Conservation (phyloP, 37 sponge, comb jelly and placozoan genomes). For the Diacarnus erythraeanus region DNA sequence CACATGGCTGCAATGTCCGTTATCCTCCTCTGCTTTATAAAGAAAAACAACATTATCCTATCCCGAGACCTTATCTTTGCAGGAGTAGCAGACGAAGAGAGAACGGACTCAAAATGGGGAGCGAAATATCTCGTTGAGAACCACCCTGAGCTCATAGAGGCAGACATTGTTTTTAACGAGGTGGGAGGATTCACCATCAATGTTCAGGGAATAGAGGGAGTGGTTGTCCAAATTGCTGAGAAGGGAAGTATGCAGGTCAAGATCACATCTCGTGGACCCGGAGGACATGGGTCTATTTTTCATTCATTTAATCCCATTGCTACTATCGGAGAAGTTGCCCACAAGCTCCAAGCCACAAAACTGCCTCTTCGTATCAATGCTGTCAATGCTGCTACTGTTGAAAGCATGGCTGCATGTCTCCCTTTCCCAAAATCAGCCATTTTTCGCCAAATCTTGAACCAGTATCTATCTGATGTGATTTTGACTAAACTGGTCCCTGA, state of each 20-base stretch:
- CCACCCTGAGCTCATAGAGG: constrained; percentile 66
- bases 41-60: constrained; percentile 45
- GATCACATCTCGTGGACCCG: constrained; percentile 65
- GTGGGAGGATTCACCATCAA: constrained; percentile 72
- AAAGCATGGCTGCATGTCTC: constrained; percentile 38
- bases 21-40: constrained; percentile 60
- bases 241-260: constrained; percentile 54
- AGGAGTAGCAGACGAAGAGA: constrained; percentile 81
- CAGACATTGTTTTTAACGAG: constrained; percentile 78
- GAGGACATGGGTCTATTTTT: constrained; percentile 71
- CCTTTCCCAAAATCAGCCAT: constrained; percentile 39
- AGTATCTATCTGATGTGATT: constrained; percentile 36
- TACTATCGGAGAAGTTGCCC: constrained; percentile 43
- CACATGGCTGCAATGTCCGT: constrained; percentile 84
- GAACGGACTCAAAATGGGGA: constrained; percentile 57
- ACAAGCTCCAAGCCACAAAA: constrained; percentile 36
- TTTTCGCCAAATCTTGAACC: constrained; percentile 57
- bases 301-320: constrained; percentile 74
- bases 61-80: constrained; percentile 81
- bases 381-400: constrained; percentile 40
- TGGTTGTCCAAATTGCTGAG: constrained; percentile 78
- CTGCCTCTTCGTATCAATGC: constrained; percentile 57
- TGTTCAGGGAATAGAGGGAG: constrained; percentile 34
- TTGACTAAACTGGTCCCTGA: constrained; percentile 37
- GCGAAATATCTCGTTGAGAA: constrained; percentile 74